These are phyloP conservation scores for Podiceps cristatus DNA, from an alignment of 2,113 vertebrate species.

Conservation along the genomic window DNA sequence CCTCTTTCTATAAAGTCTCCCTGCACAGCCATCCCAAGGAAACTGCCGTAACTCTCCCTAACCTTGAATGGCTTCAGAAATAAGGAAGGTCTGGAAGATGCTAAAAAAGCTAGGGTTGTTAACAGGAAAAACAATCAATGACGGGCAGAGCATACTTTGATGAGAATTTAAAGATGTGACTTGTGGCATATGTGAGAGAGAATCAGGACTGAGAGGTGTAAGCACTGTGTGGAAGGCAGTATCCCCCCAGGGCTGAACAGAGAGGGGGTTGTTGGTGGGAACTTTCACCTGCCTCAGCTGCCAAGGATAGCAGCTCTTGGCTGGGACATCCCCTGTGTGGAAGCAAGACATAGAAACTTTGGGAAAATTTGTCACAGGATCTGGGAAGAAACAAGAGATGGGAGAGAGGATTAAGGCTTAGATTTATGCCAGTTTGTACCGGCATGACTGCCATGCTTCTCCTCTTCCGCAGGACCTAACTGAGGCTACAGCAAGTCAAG, in stretches of 20 bases:
- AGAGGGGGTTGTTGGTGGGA: neutral
- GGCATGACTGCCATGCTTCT: neutral
- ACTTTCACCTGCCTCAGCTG: neutral
- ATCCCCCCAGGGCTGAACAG: neutral
- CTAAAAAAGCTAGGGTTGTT: neutral
- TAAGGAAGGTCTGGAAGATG: neutral
- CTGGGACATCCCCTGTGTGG: neutral
- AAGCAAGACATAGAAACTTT: neutral
- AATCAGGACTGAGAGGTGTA: neutral
- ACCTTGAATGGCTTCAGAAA: neutral
- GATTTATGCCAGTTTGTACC: neutral
- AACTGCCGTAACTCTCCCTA: neutral
- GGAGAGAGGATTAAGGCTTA: neutral
- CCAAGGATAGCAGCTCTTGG: neutral
- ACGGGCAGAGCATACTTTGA: neutral
- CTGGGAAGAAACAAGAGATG: neutral
- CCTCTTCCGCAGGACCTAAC: neutral
- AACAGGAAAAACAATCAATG: neutral
- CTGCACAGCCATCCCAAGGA: neutral
- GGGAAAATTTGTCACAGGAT: neutral
- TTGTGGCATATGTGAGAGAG: neutral
- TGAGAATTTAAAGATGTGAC: neutral
- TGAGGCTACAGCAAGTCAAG: neutral
- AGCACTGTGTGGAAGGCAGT: neutral
- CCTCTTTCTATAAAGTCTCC: neutral